Percentiles rank a stretch among this genome's conserved stretches.
These are phyloP conservation scores for Stramonita haemastoma DNA, from an alignment of 2,888 invertebrate species.

Conservation along the genomic window DNA sequence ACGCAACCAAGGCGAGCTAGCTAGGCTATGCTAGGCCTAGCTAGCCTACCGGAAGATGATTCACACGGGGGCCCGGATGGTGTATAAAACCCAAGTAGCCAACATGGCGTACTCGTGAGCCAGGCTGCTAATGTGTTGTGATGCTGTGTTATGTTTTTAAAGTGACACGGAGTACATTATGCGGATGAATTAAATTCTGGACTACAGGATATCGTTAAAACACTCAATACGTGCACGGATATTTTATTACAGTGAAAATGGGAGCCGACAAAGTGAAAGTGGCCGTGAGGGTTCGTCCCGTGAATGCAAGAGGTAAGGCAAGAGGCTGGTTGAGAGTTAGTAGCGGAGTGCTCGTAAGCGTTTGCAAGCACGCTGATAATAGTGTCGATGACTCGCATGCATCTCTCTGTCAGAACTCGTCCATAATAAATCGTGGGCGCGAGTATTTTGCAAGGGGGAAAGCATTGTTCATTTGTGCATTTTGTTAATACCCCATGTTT, in stretches of 20 bases:
- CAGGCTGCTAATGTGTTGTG: conserved; percentile 28
- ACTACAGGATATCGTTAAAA: conserved; percentile 11
- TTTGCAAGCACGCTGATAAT: not conserved
- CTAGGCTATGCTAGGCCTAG: too few species aligned
- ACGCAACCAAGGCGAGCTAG: conserved; percentile 29
- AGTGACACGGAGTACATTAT: conserved; percentile 28
- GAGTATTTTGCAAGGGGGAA: too few species aligned
- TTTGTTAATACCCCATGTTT: not conserved
- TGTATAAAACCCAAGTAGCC: conserved; percentile 48
- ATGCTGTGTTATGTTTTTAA: conserved; percentile 24
- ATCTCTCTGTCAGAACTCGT: not conserved
- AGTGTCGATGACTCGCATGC: not conserved
- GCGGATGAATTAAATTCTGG: conserved; percentile 19
- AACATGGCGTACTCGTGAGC: conserved; percentile 50
- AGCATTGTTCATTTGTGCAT: too few species aligned
- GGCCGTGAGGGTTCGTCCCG: conserved; percentile 98
- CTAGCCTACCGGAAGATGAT: conserved; percentile 53
- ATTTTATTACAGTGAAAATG: conserved; percentile 51
- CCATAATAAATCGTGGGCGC: not conserved
- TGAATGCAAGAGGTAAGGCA: conserved; percentile 93
- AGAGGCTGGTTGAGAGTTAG: not conserved
- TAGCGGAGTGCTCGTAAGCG: not conserved
- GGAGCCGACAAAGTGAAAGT: conserved; percentile 95
- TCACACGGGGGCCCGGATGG: conserved; percentile 52
- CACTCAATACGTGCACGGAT: conserved; percentile 9